Percentiles rank a stretch among this genome's conserved stretches.
These are phyloP conservation scores for Bubo bubo DNA, from an alignment of 2,113 vertebrate genomes.

Conservation along the genomic window DNA sequence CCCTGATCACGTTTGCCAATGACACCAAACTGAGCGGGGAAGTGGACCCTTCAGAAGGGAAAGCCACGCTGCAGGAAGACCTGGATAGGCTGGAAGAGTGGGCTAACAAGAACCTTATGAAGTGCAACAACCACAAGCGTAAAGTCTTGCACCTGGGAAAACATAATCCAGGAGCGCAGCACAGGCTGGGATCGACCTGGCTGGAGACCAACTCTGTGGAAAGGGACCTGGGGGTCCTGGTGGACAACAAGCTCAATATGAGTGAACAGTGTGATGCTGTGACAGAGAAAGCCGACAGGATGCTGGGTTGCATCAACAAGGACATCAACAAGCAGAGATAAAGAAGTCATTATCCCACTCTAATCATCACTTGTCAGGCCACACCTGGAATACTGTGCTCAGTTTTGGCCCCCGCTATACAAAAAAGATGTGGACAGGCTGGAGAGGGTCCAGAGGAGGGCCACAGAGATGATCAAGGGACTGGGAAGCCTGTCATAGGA, in stretches of 20 bases:
- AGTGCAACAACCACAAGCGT: too few relatives aligned
- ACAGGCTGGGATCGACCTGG: not conserved
- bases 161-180: not conserved
- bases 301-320: not conserved
- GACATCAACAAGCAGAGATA: not conserved
- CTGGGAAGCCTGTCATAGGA: not conserved
- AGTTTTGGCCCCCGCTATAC: not conserved
- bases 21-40: not conserved
- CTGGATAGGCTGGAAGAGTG: too few relatives aligned
- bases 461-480: too few relatives aligned
- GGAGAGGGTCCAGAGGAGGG: too few relatives aligned
- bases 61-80: too few relatives aligned
- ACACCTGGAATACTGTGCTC: not conserved
- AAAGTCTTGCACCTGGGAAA: too few relatives aligned
- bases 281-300: not conserved
- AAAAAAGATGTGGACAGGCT: not conserved
- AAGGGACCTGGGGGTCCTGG: not conserved
- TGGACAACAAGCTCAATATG: not conserved
- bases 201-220: not conserved
- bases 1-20: too few relatives aligned
- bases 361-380: too few relatives aligned
- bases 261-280: not conserved
- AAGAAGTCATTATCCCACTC: not conserved
- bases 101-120: too few relatives aligned
- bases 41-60: too few relatives aligned